Base-by-base conservation (phyloP, 2,797 vertebrate genomes). In the Phalanger gymnotis region DNA sequence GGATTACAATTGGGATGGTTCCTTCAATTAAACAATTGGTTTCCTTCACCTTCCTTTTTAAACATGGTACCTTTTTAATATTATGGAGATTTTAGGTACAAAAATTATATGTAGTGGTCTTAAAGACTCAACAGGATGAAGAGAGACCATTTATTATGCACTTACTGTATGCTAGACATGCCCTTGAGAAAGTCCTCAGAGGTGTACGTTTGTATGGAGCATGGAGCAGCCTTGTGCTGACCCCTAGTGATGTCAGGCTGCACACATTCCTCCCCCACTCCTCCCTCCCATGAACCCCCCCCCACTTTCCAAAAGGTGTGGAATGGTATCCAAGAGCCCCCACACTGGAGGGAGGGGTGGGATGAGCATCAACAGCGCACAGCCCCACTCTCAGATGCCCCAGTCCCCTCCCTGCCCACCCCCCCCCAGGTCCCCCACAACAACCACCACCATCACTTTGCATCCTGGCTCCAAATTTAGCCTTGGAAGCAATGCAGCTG, bases 181-280 rank as follows among this genome's bases (percentile, higher is more conserved):
- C 6, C 73, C 73, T 51, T 87, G 40, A 0, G 28, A 91, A 94
- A 94, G 58, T 54, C 47, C 54, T 91, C 10, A 53, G 89, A 61
- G 0, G 0, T 11, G 31, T 92, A 2, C 27, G 10, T 90, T 95
- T 94, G 56, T 92, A 12, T 73, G 40, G 73, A 51, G 66, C 4
- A 25, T 27, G 22, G 40, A 81, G 40, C 40, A 90, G 93, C 90
- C 96, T 87, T 90, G 4, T 96, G 92, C 92, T 94, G 94, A 91
- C 92, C 95, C 55, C 97, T 97, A 19, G 96, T 91, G 96, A 93
- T 94, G 11, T 34, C 16, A 4, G 53, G 11, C 53, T 57, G 28
- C 81, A 93, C 73, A 13, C 30, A 52, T 5, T 73, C 22, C 93
- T 94, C 54, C 4, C 31, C 34, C 40, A 53, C 4, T 22, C 31